Evolutionary conservation across 2,888 invertebrate genomes (phyloP).

Genomic region (Ramazzottius varieornatus): DNA sequence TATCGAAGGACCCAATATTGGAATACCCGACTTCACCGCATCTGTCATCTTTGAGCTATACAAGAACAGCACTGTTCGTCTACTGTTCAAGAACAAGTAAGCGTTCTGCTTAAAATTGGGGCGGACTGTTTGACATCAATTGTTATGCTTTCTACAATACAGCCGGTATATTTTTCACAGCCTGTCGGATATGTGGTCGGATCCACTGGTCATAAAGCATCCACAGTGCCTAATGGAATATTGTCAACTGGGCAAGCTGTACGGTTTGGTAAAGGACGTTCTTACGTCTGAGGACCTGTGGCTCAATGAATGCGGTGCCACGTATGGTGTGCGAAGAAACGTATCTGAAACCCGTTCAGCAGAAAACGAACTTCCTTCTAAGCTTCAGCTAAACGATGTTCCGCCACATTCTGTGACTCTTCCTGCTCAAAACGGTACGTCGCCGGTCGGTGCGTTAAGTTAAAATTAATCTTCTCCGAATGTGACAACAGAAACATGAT

Average conservation of each 20-base stretch:
- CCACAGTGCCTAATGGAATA: neutral
- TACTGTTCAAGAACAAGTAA: neutral
- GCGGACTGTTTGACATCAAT: neutral
- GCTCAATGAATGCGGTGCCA: neutral
- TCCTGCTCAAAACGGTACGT: no score
- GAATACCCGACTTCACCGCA: neutral
- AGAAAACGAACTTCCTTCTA: no score
- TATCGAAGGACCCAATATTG: neutral
- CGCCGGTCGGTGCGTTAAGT: no score
- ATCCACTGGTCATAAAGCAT: neutral
- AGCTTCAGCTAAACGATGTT: no score
- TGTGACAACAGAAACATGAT: no score
- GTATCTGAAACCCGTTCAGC: no score
- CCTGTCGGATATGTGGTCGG: neutral
- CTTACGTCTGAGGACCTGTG: neutral
- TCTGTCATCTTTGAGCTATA: neutral
- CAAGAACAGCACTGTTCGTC: neutral
- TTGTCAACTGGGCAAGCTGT: neutral
- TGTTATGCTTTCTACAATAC: neutral
- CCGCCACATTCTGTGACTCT: no score
- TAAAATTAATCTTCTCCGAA: no score
- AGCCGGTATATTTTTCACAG: neutral
- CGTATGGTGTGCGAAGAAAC: no score
- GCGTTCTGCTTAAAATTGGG: no score
- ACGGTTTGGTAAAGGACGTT: neutral